phyloP scores from a whole-genome alignment of 2,888 invertebrate species.

The Clitarchus hookeri region DNA sequence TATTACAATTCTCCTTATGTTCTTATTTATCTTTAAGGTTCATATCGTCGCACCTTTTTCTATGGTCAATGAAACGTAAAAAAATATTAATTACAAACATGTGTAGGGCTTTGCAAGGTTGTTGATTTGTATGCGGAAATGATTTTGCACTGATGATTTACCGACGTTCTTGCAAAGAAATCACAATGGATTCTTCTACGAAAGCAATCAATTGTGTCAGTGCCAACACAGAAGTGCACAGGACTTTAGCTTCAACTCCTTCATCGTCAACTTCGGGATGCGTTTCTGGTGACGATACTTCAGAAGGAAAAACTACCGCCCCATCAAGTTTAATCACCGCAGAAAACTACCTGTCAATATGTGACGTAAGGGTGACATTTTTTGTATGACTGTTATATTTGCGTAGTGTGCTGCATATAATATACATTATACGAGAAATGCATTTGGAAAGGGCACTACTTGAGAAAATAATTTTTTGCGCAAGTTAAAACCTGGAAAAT shows the following conservation, averaged over 20 bases:
- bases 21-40: too few relatives aligned
- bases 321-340: constrained; percentile 58
- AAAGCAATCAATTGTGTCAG: background rate
- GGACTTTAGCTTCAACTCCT: constrained; percentile 56
- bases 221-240: constrained; percentile 39
- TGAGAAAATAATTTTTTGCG: too few relatives aligned
- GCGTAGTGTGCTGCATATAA: too few relatives aligned
- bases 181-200: background rate
- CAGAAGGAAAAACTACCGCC: constrained; percentile 61
- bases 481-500: too few relatives aligned
- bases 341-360: constrained; percentile 56
- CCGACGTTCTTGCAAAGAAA: background rate
- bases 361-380: constrained; percentile 25
- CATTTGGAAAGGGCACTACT: too few relatives aligned
- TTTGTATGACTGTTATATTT: background rate
- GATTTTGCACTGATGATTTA: background rate
- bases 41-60: too few relatives aligned
- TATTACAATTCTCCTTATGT: too few relatives aligned
- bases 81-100: too few relatives aligned
- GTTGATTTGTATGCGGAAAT: too few relatives aligned
- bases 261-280: constrained; percentile 64
- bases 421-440: too few relatives aligned
- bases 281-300: constrained; percentile 66
- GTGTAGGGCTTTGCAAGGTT: background rate
- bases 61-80: too few relatives aligned